Evolutionary conservation across 2,888 invertebrate species (phyloP), one percentile per base, ranked within the genome.

Genomic region (Diloba caeruleocephala): DNA sequence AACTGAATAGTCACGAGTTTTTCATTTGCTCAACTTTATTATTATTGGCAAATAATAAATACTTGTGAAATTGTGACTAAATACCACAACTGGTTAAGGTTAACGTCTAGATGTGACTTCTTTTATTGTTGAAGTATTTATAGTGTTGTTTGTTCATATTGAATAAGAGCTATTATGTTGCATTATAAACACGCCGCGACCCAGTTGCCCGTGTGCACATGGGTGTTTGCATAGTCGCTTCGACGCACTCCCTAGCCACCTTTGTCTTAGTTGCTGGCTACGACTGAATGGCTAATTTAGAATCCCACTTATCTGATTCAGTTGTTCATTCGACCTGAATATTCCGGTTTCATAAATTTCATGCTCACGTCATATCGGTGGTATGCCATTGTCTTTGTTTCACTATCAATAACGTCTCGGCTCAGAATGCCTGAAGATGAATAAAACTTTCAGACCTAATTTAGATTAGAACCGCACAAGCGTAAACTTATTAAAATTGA

Each of bases 301-400:
- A 82, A 82, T 82, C 74, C 80, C 70, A 85, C 81, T 86, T 89
- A 91, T 92, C 89, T 88, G 89, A 90, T 90, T 85, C 87, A 83
- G 85, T 84, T 89, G 90, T 87, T 89, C 87, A 87, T 78, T 81
- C 84, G 85, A 90, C 89, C 89, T 87, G 82, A 87, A 89, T 90
- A 86, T 89, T 87, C 67, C 81, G 77, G 84, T 84, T 82, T 82
- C 82, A 88, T 88, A 87, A 88, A 88, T 83, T 85, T 78, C 68
- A 65, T 74, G 70, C 66, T 74, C 75, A 79, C 85, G 83, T 88
- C 84, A 88, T 84, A 76, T 72, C 61, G 68, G 79, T 69, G 79
- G 82, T 73, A 86, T 83, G 72, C 87, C 78, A 88, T 90, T 89
- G 90, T 89, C 77, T 83, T 78, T 56, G 72, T 66, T 75, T 52